Evolutionary conservation across 1,140 invertebrate species (phyloP), one percentile per base, ranked within the genome.

Genomic region (Galendromus occidentalis): DNA sequence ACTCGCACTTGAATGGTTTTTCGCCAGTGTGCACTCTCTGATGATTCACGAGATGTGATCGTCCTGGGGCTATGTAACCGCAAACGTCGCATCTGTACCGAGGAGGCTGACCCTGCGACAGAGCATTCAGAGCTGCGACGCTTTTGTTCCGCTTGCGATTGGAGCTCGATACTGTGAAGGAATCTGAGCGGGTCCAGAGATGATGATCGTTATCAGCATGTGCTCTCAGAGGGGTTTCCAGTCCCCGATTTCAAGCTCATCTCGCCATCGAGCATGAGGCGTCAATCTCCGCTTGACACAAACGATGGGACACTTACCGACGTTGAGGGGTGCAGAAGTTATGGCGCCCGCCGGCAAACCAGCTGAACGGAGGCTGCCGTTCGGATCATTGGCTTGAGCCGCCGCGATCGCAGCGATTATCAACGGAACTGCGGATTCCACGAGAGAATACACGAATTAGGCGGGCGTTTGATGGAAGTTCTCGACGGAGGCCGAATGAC

Each of bases 1-100:
- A 17, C n/a, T 42, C 63, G 33, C 71, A 71, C 12, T 69, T 66
- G 41, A 66, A 68, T 64, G 71, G 69, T 55, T 69, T 67, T 55
- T 68, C 68, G 22, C 68, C 69, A 33, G 69, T 69, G 51, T 71
- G 70, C 1, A 45, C 39, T 18, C 63, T 64, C 20, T 65, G 51
- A 45, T 71, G 70, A 30, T 66, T 69, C 14, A 66, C 66, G 9
- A 71, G 39, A 18, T 59, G 51, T 33, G 51, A 59, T 25, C 51
- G 25, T 18, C 51, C 51, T 5, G 51, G 51, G 14, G 51, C 51
- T 17, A 59, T 59, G 51, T 59, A 59, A 17, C 51, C 51, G 22
- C 51, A 59, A 25, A 59, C 51, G 9, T 59, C 51, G 22, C 51
- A 59, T 9, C 25, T 17, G 51, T 59, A 59, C 14, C 51, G 51